Percentiles rank a stretch among this genome's conserved stretches.
Conservation (phyloP, 2,113 vertebrate genomes). For the Myrmecophaga tridactyla region DNA sequence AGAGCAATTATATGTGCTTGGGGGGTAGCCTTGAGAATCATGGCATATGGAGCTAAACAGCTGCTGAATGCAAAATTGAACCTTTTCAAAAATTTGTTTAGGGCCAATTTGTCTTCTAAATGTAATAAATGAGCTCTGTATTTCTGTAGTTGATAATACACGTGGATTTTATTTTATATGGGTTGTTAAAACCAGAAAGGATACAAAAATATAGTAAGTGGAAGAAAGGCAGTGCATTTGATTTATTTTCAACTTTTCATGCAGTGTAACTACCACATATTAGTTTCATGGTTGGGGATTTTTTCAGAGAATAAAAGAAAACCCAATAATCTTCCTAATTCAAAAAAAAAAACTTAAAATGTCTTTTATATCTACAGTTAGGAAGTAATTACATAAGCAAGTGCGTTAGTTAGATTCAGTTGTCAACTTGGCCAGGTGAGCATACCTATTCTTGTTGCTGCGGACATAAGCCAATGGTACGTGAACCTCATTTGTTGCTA, state of each 20-base stretch:
- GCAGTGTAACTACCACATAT: not conserved
- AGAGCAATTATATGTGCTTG: not conserved
- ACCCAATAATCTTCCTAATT: not conserved
- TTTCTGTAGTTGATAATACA: not conserved
- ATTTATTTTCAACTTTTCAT: not conserved
- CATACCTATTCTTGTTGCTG: too few species aligned
- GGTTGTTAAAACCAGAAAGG: not conserved
- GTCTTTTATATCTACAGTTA: not conserved
- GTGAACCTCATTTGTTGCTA: too few species aligned
- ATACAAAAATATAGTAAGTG: not conserved
- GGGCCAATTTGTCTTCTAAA: not conserved
- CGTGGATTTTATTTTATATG: not conserved
- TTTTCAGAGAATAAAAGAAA: not conserved
- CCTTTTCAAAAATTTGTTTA: not conserved
- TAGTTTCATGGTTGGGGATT: not conserved
- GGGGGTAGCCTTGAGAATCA: rapidly evolving
- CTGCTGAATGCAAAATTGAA: too few species aligned
- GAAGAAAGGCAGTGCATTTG: not conserved
- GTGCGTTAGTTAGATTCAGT: too few species aligned
- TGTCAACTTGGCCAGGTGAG: too few species aligned
- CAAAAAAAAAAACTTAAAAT: not conserved
- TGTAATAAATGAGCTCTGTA: not conserved
- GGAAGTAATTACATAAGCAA: not conserved
- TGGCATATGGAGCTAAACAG: rapidly evolving
- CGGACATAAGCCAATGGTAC: too few species aligned